Conservation (phyloP, 2,113 vertebrate genomes). For the Poicephalus meyeri region DNA sequence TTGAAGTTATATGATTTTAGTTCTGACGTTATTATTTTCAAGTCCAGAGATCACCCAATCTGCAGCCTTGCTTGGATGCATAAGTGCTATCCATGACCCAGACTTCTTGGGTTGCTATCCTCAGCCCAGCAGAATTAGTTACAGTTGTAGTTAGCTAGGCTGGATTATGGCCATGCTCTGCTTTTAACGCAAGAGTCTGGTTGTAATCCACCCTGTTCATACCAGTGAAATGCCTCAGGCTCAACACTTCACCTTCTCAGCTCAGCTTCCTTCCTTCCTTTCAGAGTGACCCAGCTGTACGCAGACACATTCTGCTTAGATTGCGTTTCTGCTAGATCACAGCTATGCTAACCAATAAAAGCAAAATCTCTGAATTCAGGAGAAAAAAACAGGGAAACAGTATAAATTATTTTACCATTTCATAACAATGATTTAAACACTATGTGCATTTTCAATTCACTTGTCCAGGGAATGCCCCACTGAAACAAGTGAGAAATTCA, state of each 20-base stretch:
- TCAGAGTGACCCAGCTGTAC: background rate
- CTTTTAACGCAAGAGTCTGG: background rate
- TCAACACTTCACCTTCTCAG: background rate
- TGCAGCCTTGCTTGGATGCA: background rate
- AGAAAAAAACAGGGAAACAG: background rate
- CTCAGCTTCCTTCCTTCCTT: background rate
- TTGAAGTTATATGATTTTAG: background rate
- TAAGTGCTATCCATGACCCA: too few relatives aligned
- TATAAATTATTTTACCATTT: background rate
- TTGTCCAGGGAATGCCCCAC: background rate
- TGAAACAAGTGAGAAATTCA: background rate
- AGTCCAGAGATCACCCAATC: background rate
- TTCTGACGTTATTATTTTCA: background rate
- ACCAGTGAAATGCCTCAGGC: background rate
- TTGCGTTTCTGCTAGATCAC: background rate
- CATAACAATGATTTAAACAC: background rate
- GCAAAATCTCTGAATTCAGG: background rate
- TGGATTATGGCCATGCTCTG: background rate
- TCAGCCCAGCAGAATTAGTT: background rate
- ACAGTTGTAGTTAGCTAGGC: background rate
- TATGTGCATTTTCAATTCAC: background rate
- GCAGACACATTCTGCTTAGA: background rate
- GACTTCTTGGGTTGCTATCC: background rate
- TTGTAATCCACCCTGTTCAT: background rate
- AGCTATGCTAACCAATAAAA: background rate